These are phyloP conservation scores for Grus americana DNA, from an alignment of 2,113 vertebrate genomes.

Conservation along the genomic window DNA sequence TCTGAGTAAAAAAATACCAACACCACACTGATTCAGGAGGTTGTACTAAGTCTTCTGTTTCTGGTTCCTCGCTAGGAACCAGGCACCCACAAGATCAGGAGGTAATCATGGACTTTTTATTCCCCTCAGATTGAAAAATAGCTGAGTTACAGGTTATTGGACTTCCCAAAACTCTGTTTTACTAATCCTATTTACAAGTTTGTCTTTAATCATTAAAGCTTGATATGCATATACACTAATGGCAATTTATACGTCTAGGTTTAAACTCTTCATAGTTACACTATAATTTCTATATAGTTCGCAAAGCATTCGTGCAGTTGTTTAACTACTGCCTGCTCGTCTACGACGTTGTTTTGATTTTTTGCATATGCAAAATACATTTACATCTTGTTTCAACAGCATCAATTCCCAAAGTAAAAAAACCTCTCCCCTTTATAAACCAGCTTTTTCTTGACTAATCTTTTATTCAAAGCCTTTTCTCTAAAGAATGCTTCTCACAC, in stretches of 20 bases:
- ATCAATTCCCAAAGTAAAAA: background rate
- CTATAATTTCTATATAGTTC: background rate
- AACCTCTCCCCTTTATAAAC: background rate
- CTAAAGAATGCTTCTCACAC: background rate
- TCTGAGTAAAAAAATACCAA: background rate
- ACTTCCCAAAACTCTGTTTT: background rate
- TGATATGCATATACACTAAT: background rate
- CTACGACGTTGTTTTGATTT: background rate
- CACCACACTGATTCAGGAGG: rapidly evolving
- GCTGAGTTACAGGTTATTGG: background rate
- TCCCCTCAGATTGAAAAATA: background rate
- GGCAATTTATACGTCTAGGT: background rate
- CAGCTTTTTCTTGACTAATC: background rate
- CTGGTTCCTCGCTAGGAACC: background rate
- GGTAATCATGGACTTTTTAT: background rate
- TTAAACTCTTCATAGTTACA: background rate
- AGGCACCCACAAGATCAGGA: background rate
- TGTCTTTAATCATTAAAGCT: background rate
- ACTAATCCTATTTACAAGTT: background rate
- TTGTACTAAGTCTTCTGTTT: background rate
- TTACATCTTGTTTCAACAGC: background rate
- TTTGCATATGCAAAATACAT: background rate
- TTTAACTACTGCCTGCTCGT: background rate
- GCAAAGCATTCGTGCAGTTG: background rate
- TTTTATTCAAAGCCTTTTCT: background rate